These are phyloP conservation scores for Drosophila putrida DNA, from an alignment of 2,888 invertebrate species.

Conservation along the genomic window DNA sequence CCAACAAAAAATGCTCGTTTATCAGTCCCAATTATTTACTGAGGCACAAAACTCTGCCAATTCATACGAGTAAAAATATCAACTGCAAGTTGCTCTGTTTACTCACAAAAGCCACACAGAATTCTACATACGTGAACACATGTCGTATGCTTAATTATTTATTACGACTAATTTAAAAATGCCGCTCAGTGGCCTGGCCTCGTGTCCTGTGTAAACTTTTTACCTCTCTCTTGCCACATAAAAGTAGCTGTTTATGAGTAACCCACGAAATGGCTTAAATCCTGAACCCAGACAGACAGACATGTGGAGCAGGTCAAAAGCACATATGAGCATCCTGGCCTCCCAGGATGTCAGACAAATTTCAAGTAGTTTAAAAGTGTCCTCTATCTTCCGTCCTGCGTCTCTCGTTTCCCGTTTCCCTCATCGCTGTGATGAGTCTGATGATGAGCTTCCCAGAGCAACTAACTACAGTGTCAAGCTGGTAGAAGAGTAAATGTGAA, in stretches of 20 bases:
- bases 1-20: constrained; percentile 31
- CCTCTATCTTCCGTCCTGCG: constrained; percentile 26
- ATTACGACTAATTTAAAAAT: constrained; percentile 76
- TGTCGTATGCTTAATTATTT: constrained; percentile 74
- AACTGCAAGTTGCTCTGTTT: constrained; percentile 51
- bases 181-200: constrained; percentile 42
- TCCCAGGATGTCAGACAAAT: constrained; percentile 51
- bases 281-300: constrained; percentile 41
- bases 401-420: constrained; percentile 12
- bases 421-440: constrained; percentile 34
- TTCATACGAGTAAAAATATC: constrained; percentile 29
- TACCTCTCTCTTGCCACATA: constrained; percentile 27
- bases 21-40: constrained; percentile 44
- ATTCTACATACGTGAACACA: constrained; percentile 36
- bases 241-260: constrained; percentile 45
- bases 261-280: constrained; percentile 49
- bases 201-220: constrained; percentile 43
- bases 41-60: constrained; percentile 34
- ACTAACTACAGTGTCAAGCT: constrained; percentile 20
- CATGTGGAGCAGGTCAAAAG: constrained; percentile 33
- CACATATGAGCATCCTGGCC: constrained; percentile 38
- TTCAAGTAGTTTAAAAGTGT: constrained; percentile 77
- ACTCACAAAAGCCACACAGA: constrained; percentile 26
- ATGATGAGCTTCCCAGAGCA: constrained; percentile 39
- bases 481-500: constrained; percentile 9